Conservation (phyloP, 2,113 vertebrate genomes). For the Labrus mixtus region DNA sequence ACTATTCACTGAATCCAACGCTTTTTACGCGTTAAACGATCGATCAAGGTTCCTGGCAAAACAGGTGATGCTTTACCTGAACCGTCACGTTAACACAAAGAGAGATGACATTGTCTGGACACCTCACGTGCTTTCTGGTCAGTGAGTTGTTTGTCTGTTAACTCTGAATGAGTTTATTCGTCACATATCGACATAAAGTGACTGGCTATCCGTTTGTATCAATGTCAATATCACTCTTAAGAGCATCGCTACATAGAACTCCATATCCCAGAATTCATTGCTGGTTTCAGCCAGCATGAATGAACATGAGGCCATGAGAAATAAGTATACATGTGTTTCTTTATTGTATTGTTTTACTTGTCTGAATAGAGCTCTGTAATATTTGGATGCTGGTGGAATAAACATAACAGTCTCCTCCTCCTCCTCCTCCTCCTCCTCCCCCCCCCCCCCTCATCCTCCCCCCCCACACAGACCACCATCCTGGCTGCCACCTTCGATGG, state of each 20-base stretch:
- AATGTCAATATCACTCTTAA: not conserved
- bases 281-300: fast-evolving
- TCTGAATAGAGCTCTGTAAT: not conserved
- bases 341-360: not conserved
- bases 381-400: not conserved
- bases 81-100: fast-evolving
- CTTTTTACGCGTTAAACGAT: not conserved
- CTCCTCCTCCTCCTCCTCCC: no score
- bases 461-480: conserved; percentile 87
- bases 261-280: conserved; percentile 62
- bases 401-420: no score
- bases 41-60: not conserved
- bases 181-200: not conserved
- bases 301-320: not conserved
- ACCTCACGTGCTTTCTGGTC: not conserved
- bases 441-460: not conserved
- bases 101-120: not conserved
- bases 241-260: conserved; percentile 7
- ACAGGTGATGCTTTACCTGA: conserved; percentile 37
- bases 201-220: conserved; percentile 1
- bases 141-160: not conserved
- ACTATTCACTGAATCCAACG: fast-evolving
- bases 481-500: conserved; percentile 89
- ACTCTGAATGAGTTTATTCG: not conserved
- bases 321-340: not conserved